Conservation (phyloP, 2,888 invertebrate genomes). For the Aphidius colemani region DNA sequence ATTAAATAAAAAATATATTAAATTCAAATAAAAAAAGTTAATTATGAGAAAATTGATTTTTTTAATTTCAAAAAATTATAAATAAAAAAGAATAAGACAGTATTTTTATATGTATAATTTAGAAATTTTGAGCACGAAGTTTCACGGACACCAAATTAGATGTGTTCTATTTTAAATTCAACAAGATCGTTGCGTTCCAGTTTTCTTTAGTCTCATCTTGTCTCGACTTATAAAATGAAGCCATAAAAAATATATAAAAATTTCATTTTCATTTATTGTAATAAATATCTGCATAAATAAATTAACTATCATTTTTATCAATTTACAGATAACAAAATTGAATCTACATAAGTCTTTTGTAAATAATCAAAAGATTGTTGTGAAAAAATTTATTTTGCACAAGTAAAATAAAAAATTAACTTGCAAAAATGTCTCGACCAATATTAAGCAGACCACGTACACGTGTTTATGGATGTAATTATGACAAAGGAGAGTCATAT, state of each 20-base stretch:
- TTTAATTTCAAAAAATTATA: too few species aligned
- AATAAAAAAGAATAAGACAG: too few species aligned
- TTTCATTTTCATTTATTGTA: not conserved
- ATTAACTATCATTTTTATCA: too few species aligned
- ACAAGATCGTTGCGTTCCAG: slow-evolving; percentile 33
- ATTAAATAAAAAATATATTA: too few species aligned
- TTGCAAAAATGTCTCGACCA: slow-evolving; percentile 56
- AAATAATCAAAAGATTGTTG: slow-evolving; percentile 6
- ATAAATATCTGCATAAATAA: too few species aligned
- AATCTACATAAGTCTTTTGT: slow-evolving; percentile 21
- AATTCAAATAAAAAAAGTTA: too few species aligned
- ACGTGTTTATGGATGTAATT: slow-evolving; percentile 84
- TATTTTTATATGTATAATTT: too few species aligned
- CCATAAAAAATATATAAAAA: not conserved
- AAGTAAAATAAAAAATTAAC: slow-evolving; percentile 10
- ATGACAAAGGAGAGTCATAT: slow-evolving; percentile 82
- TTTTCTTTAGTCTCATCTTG: not conserved
- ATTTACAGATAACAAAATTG: slow-evolving; percentile 10
- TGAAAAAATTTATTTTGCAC: not conserved
- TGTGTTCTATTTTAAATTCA: slow-evolving; percentile 54
- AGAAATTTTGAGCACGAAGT: slow-evolving; percentile 31
- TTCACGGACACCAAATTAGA: slow-evolving; percentile 59
- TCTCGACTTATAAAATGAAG: not conserved
- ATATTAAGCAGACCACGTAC: slow-evolving; percentile 71
- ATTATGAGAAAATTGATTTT: too few species aligned